Evolutionary conservation across 2,113 vertebrate species (phyloP).

Genomic region (Petrocephalus zakoni): DNA sequence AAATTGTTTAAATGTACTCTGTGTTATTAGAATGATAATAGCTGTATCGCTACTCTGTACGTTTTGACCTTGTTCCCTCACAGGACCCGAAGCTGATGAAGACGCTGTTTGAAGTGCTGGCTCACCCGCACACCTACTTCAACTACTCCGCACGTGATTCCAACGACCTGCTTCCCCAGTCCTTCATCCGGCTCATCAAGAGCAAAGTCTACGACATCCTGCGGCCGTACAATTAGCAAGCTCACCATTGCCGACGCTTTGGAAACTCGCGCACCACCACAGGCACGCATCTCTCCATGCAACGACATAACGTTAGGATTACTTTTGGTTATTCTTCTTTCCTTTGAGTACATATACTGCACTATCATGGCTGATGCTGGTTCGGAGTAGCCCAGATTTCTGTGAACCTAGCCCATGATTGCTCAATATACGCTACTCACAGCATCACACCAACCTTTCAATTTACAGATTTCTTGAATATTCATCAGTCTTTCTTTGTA

Average conservation of each 20-base stretch:
- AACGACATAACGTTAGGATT: background rate
- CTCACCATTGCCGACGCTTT: background rate
- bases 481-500: conserved; percentile 21
- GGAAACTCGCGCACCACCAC: background rate
- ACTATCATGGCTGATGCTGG: conserved; percentile 51
- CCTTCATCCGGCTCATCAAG: conserved; percentile 94
- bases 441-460: background rate
- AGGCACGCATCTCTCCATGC: background rate
- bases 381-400: background rate
- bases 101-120: conserved; percentile 94
- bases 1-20: background rate
- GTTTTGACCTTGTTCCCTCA: background rate
- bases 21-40: background rate
- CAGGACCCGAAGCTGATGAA: conserved; percentile 99
- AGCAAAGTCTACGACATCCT: conserved; percentile 97
- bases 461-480: conserved; percentile 11
- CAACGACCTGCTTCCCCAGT: conserved; percentile 94
- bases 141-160: conserved; percentile 94
- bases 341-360: conserved; percentile 51
- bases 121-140: conserved; percentile 96
- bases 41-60: background rate
- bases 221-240: conserved; percentile 86
- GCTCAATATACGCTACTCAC: background rate
- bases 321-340: background rate
- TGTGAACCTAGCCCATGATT: background rate